Percentiles rank a stretch among this genome's conserved stretches.
phyloP scores from a whole-genome alignment of 2,888 invertebrate genomes.

The Sepioteuthis lessoniana region DNA sequence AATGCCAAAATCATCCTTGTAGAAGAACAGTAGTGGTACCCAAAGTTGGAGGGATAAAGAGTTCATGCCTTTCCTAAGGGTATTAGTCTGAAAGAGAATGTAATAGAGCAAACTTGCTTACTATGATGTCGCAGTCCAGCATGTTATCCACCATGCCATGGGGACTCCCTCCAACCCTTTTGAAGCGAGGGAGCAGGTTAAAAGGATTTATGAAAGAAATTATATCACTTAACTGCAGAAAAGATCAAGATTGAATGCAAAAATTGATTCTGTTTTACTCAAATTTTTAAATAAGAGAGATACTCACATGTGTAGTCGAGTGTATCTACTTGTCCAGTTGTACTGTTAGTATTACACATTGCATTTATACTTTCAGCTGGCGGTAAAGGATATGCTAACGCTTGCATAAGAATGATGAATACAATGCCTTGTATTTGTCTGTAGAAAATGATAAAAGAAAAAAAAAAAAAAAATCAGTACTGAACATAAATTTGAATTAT shows the following conservation, averaged over 20 bases:
- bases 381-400: conserved; percentile 65
- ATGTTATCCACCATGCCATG: no score
- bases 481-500: not conserved
- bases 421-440: conserved; percentile 71
- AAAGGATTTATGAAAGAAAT: not conserved
- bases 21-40: no score
- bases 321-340: conserved; percentile 57
- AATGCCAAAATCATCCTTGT: no score
- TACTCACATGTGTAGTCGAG: conserved; percentile 70
- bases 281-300: not conserved
- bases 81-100: no score
- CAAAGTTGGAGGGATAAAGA: no score
- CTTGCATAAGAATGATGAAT: conserved; percentile 67
- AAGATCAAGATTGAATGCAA: no score
- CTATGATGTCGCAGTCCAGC: no score
- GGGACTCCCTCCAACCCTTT: no score
- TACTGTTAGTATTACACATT: conserved; percentile 60
- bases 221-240: not conserved
- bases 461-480: not conserved
- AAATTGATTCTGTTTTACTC: not conserved
- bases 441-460: not conserved
- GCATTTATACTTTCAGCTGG: conserved; percentile 55
- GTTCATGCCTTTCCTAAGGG: no score
- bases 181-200: no score
- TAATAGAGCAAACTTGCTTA: no score